A percentile compares a stretch with the other conserved stretches of the same genome.
These are phyloP conservation scores for Phaenicophaeus curvirostris DNA, from an alignment of 2,797 vertebrate genomes.

Conservation along the genomic window DNA sequence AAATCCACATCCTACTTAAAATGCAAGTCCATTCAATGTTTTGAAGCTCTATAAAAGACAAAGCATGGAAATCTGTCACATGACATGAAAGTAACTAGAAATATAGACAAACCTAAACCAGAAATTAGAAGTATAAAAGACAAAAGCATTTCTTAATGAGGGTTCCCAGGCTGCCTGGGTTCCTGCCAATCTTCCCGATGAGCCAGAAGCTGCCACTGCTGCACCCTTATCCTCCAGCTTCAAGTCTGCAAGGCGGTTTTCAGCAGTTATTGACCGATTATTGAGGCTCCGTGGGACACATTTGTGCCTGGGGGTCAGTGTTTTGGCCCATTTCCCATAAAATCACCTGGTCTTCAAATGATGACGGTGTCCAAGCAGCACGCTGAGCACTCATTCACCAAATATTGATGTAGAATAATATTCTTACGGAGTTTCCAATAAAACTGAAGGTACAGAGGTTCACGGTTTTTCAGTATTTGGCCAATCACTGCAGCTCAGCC, in stretches of 20 bases:
- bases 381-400: neutral
- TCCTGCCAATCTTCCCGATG: neutral
- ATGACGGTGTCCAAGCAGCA: accelerated
- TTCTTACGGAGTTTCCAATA: neutral
- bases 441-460: neutral
- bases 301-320: neutral
- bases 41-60: neutral
- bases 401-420: accelerated
- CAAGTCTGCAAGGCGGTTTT: neutral
- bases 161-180: neutral
- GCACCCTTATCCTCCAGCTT: neutral
- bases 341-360: neutral
- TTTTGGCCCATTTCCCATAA: neutral
- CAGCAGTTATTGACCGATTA: neutral
- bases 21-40: neutral
- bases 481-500: neutral
- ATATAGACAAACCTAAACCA: neutral
- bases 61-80: neutral
- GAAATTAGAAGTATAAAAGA: neutral
- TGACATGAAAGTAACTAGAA: neutral
- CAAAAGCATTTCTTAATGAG: neutral
- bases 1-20: neutral
- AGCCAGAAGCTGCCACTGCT: neutral
- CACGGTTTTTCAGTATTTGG: accelerated
- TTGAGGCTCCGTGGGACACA: neutral